Evolutionary conservation across 37 sponge, comb jelly and placozoan species (phyloP).

Genomic region (Aphrocallistes beatrix): DNA sequence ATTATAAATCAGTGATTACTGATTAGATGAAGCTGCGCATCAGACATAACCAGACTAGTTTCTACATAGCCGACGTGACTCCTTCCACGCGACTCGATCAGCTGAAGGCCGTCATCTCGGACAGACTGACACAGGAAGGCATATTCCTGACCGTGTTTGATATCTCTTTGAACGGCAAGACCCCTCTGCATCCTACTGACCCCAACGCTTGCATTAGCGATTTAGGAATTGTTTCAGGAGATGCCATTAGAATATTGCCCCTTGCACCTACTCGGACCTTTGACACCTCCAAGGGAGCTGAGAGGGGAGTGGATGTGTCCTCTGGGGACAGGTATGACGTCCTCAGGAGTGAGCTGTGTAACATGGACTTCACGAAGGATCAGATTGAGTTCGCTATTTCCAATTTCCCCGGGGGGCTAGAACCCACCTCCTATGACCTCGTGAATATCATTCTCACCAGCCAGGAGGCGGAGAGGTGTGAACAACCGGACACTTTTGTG

Average conservation of each 20-base stretch:
- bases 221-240: not conserved
- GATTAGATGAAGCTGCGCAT: not conserved
- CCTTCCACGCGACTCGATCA: not conserved
- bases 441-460: not conserved
- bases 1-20: too few species aligned
- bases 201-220: not conserved
- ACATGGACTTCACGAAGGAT: not conserved
- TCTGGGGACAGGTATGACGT: not conserved
- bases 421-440: not conserved
- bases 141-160: not conserved
- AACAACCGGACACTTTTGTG: not conserved
- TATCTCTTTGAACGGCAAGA: constrained; percentile 8
- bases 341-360: not conserved
- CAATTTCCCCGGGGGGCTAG: not conserved
- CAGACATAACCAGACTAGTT: not conserved
- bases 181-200: not conserved
- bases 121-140: not conserved
- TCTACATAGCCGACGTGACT: not conserved
- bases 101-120: constrained; percentile 2
- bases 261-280: not conserved
- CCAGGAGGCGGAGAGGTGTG: not conserved
- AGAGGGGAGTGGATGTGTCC: not conserved
- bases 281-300: not conserved
- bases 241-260: not conserved
- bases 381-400: not conserved